These are phyloP conservation scores for Oryzaephilus surinamensis DNA, from an alignment of 1,140 invertebrate genomes.

Conservation along the genomic window DNA sequence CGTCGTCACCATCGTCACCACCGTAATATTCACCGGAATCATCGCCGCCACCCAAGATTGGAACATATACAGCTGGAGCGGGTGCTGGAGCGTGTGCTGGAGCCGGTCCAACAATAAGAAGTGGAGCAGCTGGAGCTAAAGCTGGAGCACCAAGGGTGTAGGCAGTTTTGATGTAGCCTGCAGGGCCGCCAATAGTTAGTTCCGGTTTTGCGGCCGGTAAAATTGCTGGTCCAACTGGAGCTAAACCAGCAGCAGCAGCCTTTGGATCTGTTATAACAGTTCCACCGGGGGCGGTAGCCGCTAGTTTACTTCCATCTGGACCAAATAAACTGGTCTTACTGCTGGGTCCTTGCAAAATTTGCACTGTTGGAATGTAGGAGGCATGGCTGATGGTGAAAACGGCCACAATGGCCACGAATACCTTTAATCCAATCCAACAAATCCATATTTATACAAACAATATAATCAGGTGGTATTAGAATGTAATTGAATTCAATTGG, in stretches of 20 bases:
- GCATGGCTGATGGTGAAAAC: not conserved
- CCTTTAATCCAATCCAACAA: no score
- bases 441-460: no score
- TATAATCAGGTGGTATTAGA: no score
- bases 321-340: not conserved
- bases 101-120: no score
- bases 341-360: not conserved
- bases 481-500: no score
- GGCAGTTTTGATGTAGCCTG: slow-evolving; percentile 16
- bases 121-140: not conserved
- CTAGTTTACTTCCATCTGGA: not conserved
- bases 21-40: no score
- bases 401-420: not conserved
- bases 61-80: not conserved
- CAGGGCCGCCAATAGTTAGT: slow-evolving; percentile 17
- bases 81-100: no score
- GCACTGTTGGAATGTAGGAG: not conserved
- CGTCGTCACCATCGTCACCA: no score
- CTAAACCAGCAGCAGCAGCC: slow-evolving; percentile 1
- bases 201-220: slow-evolving; percentile 8
- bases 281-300: slow-evolving; percentile 16
- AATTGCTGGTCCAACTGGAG: slow-evolving; percentile 5
- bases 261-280: slow-evolving; percentile 19
- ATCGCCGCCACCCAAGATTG: no score
- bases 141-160: slow-evolving; percentile 10